These are phyloP conservation scores for Eupithecia vulgata DNA, from an alignment of 2,888 invertebrate species.

Conservation along the genomic window DNA sequence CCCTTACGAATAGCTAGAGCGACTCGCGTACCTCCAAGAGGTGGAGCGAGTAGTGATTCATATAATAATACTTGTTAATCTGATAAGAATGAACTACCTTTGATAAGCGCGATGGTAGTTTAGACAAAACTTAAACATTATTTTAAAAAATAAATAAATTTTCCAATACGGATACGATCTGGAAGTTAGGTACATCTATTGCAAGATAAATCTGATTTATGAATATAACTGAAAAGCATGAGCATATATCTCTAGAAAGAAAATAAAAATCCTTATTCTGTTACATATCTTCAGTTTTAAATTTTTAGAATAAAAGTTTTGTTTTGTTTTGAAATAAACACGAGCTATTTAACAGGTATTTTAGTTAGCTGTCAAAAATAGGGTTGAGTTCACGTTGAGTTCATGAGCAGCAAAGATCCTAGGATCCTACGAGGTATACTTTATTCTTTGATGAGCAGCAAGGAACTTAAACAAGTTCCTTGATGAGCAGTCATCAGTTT, in stretches of 20 bases:
- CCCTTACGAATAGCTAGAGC: background rate
- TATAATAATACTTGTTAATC: background rate
- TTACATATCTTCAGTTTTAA: no score
- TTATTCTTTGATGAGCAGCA: no score
- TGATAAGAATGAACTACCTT: background rate
- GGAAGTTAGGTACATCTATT: background rate
- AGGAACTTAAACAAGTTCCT: no score
- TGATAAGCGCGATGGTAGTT: constrained; percentile 2
- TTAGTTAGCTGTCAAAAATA: background rate
- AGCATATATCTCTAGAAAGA: background rate
- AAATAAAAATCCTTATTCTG: background rate
- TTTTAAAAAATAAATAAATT: no score
- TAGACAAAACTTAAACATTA: no score
- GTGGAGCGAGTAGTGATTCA: constrained; percentile 13
- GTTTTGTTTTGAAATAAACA: no score
- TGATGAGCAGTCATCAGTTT: no score
- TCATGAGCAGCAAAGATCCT: no score
- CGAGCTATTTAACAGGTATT: no score
- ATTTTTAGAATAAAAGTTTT: no score
- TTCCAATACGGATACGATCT: background rate
- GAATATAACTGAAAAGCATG: background rate
- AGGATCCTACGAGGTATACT: no score
- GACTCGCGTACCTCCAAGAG: background rate
- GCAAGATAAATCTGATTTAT: background rate
- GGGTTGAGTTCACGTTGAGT: no score